These are phyloP conservation scores for Bombyx huttoni DNA, from an alignment of 2,888 invertebrate genomes.

Conservation along the genomic window DNA sequence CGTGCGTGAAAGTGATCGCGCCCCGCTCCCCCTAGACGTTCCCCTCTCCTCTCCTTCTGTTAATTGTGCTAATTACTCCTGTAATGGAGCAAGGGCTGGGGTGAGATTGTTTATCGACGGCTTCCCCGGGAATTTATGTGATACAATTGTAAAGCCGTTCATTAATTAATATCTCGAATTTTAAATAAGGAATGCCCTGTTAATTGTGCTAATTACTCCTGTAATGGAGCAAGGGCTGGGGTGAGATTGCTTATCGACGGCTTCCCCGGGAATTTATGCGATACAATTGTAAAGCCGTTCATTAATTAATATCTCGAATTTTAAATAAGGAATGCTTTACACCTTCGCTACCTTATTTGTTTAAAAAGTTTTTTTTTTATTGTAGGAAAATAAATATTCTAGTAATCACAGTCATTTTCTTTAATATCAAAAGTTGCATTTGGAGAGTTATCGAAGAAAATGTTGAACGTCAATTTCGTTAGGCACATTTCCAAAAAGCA, in stretches of 20 bases:
- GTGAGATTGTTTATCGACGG: slow-evolving; percentile 68
- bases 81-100: slow-evolving; percentile 66
- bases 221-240: slow-evolving; percentile 66
- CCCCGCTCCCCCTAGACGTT: slow-evolving; percentile 18
- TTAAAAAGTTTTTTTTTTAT: too few species aligned
- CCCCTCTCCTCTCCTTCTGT: slow-evolving; percentile 39
- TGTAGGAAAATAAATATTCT: too few species aligned
- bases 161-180: background rate
- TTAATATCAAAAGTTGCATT: background rate
- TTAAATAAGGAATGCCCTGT: slow-evolving; percentile 22
- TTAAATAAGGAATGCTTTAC: background rate
- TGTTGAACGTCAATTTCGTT: slow-evolving; percentile 45
- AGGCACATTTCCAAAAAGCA: slow-evolving; percentile 51
- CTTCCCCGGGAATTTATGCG: slow-evolving; percentile 53
- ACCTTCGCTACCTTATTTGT: background rate
- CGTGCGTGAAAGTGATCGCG: slow-evolving; percentile 68
- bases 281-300: slow-evolving; percentile 21
- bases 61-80: slow-evolving; percentile 74
- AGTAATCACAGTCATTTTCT: too few species aligned
- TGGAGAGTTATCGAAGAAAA: slow-evolving; percentile 3
- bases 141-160: slow-evolving; percentile 21
- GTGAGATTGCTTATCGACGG: slow-evolving; percentile 68
- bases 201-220: slow-evolving; percentile 74
- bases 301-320: background rate
- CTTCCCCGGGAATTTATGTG: slow-evolving; percentile 53